phyloP scores from a whole-genome alignment of 2,113 vertebrate species.

The Cephalopterus ornatus region DNA sequence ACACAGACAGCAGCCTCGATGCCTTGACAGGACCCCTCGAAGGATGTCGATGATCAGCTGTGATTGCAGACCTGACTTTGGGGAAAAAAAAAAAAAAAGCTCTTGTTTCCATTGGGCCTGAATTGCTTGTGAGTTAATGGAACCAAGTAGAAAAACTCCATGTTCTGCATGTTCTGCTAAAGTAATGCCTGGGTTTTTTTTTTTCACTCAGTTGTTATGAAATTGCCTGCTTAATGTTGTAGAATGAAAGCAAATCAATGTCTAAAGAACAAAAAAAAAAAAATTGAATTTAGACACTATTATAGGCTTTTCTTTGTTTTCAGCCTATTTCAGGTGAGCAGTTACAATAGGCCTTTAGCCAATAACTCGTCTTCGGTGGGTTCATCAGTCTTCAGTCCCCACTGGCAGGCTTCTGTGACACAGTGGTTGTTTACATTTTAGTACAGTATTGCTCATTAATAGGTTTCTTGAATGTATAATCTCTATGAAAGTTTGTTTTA shows the following conservation, averaged over 20 bases:
- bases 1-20: constrained; percentile 98
- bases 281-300: constrained; percentile 35
- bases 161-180: constrained; percentile 81
- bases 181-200: constrained; percentile 73
- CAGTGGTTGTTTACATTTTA: constrained; percentile 58
- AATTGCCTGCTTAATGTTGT: constrained; percentile 73
- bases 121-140: constrained; percentile 72
- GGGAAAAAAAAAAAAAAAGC: neutral
- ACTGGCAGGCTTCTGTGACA: constrained; percentile 57
- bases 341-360: constrained; percentile 59
- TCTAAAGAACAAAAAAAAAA: constrained; percentile 56
- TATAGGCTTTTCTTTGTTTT: constrained; percentile 63
- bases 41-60: constrained; percentile 84
- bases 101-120: constrained; percentile 65
- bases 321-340: constrained; percentile 81
- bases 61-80: constrained; percentile 35
- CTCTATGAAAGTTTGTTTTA: constrained; percentile 22
- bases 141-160: constrained; percentile 76
- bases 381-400: constrained; percentile 44
- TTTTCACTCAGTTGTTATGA: constrained; percentile 71
- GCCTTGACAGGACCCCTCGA: constrained; percentile 89
- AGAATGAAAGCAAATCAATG: constrained; percentile 67
- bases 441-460: constrained; percentile 31
- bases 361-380: constrained; percentile 15
- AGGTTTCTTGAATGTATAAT: constrained; percentile 34